Conservation (phyloP, 2,113 vertebrate species). For the Rhinogobius similis region DNA sequence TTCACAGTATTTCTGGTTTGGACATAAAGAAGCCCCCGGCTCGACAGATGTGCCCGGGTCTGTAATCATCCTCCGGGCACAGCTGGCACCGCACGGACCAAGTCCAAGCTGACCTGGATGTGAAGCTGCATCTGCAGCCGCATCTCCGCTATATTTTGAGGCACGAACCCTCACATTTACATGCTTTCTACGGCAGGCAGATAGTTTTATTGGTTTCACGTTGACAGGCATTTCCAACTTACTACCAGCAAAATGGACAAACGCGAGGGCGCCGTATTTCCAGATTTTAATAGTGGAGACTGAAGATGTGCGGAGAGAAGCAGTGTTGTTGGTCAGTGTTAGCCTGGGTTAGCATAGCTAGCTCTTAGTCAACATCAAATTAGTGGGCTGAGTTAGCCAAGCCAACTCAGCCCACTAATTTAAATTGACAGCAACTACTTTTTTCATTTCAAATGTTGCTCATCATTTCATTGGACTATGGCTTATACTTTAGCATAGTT, state of each 20-base stretch:
- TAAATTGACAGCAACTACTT: slow-evolving; percentile 16
- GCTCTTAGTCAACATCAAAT: slow-evolving; percentile 56
- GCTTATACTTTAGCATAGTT: slow-evolving; percentile 19
- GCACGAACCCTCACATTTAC: slow-evolving; percentile 21
- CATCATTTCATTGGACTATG: background rate
- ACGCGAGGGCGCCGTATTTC: background rate
- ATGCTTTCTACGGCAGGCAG: slow-evolving; percentile 31
- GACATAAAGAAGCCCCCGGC: background rate
- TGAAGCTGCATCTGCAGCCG: slow-evolving; percentile 53
- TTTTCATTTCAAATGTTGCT: background rate
- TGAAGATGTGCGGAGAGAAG: slow-evolving; percentile 42
- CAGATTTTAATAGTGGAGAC: slow-evolving; percentile 18
- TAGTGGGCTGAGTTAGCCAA: slow-evolving; percentile 67
- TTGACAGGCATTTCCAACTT: background rate
- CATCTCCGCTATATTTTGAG: slow-evolving; percentile 47
- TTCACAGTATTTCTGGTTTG: background rate
- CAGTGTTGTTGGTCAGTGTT: slow-evolving; percentile 60
- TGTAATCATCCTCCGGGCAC: background rate
- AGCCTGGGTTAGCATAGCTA: slow-evolving; percentile 56
- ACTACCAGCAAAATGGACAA: background rate
- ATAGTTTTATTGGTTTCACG: slow-evolving; percentile 17
- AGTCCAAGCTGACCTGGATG: slow-evolving; percentile 65
- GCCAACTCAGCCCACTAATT: slow-evolving; percentile 74
- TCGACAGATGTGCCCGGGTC: slow-evolving; percentile 14
- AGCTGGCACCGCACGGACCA: slow-evolving; percentile 5